Conservation (phyloP, 2,888 invertebrate species). For the Chloroclysta siterata region DNA sequence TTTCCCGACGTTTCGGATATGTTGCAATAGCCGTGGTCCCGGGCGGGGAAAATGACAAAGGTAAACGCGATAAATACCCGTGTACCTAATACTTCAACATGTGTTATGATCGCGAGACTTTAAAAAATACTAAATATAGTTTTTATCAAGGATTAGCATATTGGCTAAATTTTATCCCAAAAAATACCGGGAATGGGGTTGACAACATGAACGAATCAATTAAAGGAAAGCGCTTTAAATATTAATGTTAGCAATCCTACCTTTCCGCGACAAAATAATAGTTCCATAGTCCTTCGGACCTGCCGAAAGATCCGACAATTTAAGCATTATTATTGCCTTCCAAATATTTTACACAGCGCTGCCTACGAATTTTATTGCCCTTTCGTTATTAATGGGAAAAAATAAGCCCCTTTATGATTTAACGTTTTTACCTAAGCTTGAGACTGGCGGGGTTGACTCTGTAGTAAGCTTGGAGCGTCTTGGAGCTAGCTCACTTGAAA, state of each 20-base stretch:
- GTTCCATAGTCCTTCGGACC: conserved; percentile 53
- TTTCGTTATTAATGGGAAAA: conserved; percentile 58
- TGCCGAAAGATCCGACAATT: conserved; percentile 50
- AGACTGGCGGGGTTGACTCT: conserved; percentile 15
- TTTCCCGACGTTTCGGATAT: too few relatives aligned
- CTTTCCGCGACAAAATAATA: conserved; percentile 68
- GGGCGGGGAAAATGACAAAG: too few relatives aligned
- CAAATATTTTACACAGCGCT: conserved; percentile 59
- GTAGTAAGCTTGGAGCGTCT: neutral
- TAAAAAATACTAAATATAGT: too few relatives aligned
- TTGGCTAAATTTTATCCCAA: too few relatives aligned
- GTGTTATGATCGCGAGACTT: too few relatives aligned
- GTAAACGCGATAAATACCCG: too few relatives aligned
- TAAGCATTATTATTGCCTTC: conserved; percentile 70
- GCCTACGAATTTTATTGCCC: conserved; percentile 49
- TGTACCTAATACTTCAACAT: too few relatives aligned
- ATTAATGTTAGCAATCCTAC: conserved; percentile 20
- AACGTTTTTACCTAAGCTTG: conserved; percentile 28
- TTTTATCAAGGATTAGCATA: too few relatives aligned
- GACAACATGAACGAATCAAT: too few relatives aligned
- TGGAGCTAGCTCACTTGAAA: neutral
- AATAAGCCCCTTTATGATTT: conserved; percentile 36
- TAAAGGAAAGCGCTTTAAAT: too few relatives aligned
- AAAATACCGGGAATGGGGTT: too few relatives aligned
- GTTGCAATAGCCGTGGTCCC: too few relatives aligned